Base-by-base conservation (phyloP, 1,140 invertebrate species). In the Drosophila rhopaloa region DNA sequence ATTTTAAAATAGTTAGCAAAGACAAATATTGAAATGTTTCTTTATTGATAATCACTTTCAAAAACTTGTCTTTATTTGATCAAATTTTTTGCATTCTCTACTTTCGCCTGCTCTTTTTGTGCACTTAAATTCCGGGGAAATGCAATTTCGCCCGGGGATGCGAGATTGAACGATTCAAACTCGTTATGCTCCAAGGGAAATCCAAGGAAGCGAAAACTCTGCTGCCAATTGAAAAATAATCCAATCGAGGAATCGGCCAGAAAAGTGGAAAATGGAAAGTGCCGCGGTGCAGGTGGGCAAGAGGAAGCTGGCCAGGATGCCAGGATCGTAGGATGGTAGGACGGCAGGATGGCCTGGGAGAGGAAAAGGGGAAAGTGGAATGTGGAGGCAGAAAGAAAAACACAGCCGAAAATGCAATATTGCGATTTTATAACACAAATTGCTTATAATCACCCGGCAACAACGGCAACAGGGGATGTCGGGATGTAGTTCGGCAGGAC, bases 381-480 rank as follows among this genome's bases (percentile, higher is more conserved):
- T 7, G 29, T 32, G 24, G 4, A 16, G 40, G 44, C 16, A 27
- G 44, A 50, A 47, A 29, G 24, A 54, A 35, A 74, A 65, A 56
- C 32, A 46, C 44, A 75, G 62, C 73, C 48, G 51, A 84, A 86
- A 86, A 86, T 86, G 83, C 82, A 86, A 86, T 86, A 86, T 86
- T 88, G 83, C 82, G 71, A 86, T 88, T 88, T 86, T 86, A 86
- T 86, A 86, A 76, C 82, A 88, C 83, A 86, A 86, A 86, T 86
- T 86, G 79, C 82, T 86, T 86, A 86, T 86, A 88, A 86, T 86
- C 82, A 86, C 66, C 82, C 57, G 51, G 67, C 60, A 79, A 71
- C 66, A 83, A 81, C 73, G 70, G 32, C 47, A 43, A 14, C 40
- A 50, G 50, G 16, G 55, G 27, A 13, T 24, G 10, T 19, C 61